Base-by-base conservation (phyloP, 2,113 vertebrate species). In the human region DNA sequence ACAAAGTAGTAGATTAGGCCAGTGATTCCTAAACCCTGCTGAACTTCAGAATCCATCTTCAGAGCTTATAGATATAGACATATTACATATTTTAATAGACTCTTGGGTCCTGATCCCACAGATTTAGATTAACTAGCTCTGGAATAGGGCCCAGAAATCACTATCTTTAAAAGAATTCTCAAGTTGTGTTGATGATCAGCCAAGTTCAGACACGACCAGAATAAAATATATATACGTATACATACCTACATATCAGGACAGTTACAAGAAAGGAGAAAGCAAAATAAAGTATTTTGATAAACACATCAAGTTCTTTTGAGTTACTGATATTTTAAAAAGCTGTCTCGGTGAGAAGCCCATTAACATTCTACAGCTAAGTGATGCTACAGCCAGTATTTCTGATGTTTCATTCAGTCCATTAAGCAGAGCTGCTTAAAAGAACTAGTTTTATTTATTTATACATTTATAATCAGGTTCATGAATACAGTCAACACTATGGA, bases 361-460 rank as follows among this genome's bases (percentile, higher is more conserved):
- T 55, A 4, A 8, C 11, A 0, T 40, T 72, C 30, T 78, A 17
- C 32, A 84, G 84, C 50, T 40, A 25, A 92, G 88, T 52, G 57
- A 6, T 57, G 3, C 72, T 79, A 23, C 9, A 55, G 68, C 75
- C 66, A 23, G 13, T n/a, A 2, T 48, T 64, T 55, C 72, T 59
- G 38, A 40, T 59, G 79, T 79, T 81, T 72, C 61, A 59, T 84
- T 86, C 18, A 82, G 2, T 52, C 57, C 72, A 73, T 50, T 78
- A 83, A 86, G 83, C 70, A 83, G 91, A 83, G 85, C 72, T 92
- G 59, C 73, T 93, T 70, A 20, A 57, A 86, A 88, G 52, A 93
- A 78, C 73, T 68, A 17, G 55, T n/a, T 93, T 90, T 87, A 18
- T 40, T 90, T 94, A 90, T 80, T 57, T 64, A 52, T 66, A 61